Conservation (phyloP, 2,888 invertebrate genomes). For the Cosmorhoe ocellata region DNA sequence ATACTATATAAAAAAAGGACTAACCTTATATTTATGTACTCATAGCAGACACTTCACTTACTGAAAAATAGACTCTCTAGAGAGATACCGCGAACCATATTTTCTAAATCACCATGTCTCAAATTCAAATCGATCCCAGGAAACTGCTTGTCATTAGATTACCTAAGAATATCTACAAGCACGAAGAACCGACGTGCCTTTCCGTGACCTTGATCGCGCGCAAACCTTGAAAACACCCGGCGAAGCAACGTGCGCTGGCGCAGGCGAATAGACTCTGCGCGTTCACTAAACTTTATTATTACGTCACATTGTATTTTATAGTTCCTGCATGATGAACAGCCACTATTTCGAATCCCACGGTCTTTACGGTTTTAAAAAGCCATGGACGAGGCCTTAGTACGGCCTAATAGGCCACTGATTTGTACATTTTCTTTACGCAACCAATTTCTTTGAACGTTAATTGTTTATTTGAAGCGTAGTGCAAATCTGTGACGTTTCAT, state of each 20-base stretch:
- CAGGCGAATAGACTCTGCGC: conserved; percentile 51
- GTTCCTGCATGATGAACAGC: no score
- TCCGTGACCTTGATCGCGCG: conserved; percentile 66
- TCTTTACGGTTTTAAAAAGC: conserved; percentile 16
- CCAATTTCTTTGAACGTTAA: no score
- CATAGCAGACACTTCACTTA: no score
- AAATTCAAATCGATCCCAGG: conserved; percentile 13
- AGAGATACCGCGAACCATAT: no score
- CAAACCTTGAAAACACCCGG: conserved; percentile 68
- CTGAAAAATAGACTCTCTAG: no score
- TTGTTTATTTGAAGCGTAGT: no score
- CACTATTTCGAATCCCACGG: conserved; percentile 40
- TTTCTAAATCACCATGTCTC: conserved; percentile 3
- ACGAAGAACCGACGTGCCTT: conserved; percentile 21
- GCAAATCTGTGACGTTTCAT: no score
- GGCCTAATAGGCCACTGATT: no score
- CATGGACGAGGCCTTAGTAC: no score
- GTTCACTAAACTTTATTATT: conserved; percentile 77
- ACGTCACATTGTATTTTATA: conserved; percentile 64
- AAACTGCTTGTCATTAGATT: conserved; percentile 5
- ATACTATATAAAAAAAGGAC: no score
- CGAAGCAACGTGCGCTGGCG: conserved; percentile 54
- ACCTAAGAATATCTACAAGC: neutral
- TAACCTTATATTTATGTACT: no score
- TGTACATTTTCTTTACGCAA: no score